Percentiles rank a stretch among this genome's conserved stretches.
Evolutionary conservation across 2,888 invertebrate species (phyloP).

Genomic region (Tuta absoluta): DNA sequence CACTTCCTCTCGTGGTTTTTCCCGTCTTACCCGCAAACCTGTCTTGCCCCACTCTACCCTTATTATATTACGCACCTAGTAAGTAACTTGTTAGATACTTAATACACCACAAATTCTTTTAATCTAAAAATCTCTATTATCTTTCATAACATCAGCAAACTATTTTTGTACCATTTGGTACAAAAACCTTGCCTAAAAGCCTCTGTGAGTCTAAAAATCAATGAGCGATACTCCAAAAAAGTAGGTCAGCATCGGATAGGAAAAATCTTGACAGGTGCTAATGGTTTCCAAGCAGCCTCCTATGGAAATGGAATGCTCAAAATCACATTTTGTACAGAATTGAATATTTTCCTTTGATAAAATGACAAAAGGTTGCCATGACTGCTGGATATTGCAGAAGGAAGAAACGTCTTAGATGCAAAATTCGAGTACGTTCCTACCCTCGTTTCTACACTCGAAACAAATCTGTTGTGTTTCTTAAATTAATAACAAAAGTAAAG

Average conservation of each 20-base stretch:
- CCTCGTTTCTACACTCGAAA: too few relatives aligned
- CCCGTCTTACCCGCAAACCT: too few relatives aligned
- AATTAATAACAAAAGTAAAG: not conserved
- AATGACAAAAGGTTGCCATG: not conserved
- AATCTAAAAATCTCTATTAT: not conserved
- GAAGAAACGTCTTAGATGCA: not conserved
- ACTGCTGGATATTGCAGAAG: not conserved
- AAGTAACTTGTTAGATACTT: too few relatives aligned
- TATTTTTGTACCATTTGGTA: not conserved
- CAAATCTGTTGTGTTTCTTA: not conserved
- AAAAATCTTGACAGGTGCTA: constrained; percentile 15
- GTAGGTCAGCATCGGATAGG: not conserved
- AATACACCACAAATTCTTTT: not conserved
- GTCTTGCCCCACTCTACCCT: too few relatives aligned
- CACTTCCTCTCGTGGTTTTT: too few relatives aligned
- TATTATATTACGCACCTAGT: too few relatives aligned
- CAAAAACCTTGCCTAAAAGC: constrained; percentile 4
- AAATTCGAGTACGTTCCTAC: not conserved
- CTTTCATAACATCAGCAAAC: not conserved
- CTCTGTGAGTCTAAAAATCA: not conserved
- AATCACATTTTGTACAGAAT: not conserved
- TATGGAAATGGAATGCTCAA: not conserved
- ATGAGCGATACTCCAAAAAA: constrained; percentile 10
- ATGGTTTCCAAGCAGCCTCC: constrained; percentile 7
- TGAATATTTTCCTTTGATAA: constrained; percentile 3